Percentiles rank a stretch among this genome's conserved stretches.
These are phyloP conservation scores for Oreochromis aureus DNA, from an alignment of 2,113 vertebrate genomes.

Conservation along the genomic window DNA sequence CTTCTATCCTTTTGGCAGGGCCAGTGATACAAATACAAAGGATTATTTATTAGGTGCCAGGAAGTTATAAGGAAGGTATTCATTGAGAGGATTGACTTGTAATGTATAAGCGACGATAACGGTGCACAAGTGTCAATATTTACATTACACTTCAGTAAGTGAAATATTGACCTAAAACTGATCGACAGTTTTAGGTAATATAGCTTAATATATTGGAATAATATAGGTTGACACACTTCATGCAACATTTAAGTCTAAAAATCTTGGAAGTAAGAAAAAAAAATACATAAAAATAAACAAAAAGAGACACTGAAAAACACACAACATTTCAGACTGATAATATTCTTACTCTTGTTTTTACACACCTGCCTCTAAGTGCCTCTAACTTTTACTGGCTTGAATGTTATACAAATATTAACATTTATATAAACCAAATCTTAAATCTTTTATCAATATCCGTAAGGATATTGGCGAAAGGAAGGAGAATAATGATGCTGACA, in stretches of 20 bases:
- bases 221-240: background rate
- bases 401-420: background rate
- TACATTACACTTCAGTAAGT: background rate
- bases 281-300: background rate
- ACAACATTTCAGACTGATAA: background rate
- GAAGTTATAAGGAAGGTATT: background rate
- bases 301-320: background rate
- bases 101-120: background rate
- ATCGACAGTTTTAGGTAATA: background rate
- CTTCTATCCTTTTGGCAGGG: background rate
- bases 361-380: background rate
- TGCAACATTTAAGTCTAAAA: background rate
- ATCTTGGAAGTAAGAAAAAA: background rate
- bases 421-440: background rate
- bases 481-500: background rate
- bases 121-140: background rate
- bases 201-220: background rate
- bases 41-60: background rate
- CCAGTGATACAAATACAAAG: background rate
- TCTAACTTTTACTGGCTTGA: background rate
- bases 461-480: background rate
- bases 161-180: background rate
- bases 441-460: background rate
- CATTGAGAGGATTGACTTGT: background rate
- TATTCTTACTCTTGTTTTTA: background rate